Evolutionary conservation across 1,140 invertebrate species (phyloP).

Genomic region (Zelostemma sp.): DNA sequence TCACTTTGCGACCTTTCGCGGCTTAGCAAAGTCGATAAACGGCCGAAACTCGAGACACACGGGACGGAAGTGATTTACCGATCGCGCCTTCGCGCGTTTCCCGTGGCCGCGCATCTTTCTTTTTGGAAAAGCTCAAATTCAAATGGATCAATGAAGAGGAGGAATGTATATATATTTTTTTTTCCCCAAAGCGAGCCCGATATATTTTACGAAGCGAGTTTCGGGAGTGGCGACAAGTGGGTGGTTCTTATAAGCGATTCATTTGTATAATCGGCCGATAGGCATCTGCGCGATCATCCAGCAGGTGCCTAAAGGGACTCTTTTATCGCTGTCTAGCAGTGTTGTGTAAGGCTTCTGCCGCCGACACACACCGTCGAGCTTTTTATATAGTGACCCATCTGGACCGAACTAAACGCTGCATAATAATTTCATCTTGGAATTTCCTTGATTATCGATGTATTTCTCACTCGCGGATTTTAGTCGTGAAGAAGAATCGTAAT

Average conservation of each 20-base stretch:
- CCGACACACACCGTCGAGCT: background rate
- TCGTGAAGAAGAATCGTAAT: too few relatives aligned
- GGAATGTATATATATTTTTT: too few relatives aligned
- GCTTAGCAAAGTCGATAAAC: constrained; percentile 31
- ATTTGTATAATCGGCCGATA: constrained; percentile 43
- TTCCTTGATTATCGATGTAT: too few relatives aligned
- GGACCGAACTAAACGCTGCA: constrained; percentile 16
- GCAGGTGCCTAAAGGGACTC: constrained; percentile 39
- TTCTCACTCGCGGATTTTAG: too few relatives aligned
- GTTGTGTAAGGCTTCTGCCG: constrained; percentile 39
- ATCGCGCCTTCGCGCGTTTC: too few relatives aligned
- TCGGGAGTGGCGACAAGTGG: constrained; percentile 33
- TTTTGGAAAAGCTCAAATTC: too few relatives aligned
- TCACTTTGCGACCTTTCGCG: constrained; percentile 35
- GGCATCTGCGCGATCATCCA: constrained; percentile 44
- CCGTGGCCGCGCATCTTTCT: too few relatives aligned
- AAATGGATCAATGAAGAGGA: constrained; percentile 7
- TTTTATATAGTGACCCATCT: constrained; percentile 18
- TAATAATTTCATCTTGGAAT: too few relatives aligned
- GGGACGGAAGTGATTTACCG: constrained; percentile 40
- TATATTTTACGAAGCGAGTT: too few relatives aligned
- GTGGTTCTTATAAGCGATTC: constrained; percentile 36
- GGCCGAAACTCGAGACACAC: constrained; percentile 14
- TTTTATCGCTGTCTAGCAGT: constrained; percentile 40
- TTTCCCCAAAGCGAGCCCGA: too few relatives aligned